Evolutionary conservation across 1,140 invertebrate genomes (phyloP).

Genomic region (Periplaneta americana): DNA sequence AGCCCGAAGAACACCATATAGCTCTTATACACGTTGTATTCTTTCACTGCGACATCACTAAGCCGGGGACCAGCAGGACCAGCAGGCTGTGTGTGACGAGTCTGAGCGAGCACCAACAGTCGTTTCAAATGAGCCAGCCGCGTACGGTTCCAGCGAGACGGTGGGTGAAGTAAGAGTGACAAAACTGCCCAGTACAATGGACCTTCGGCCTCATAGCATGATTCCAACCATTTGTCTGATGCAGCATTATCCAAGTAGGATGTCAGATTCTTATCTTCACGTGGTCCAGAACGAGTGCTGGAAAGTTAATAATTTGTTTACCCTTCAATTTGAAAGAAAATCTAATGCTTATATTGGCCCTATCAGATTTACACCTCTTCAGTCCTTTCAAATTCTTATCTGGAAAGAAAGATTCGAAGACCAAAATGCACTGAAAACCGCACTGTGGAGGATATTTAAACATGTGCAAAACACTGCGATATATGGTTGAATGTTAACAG

Average conservation of each 20-base stretch:
- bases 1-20: conserved; percentile 80
- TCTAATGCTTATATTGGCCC: too few relatives aligned
- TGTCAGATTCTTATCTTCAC: conserved; percentile 67
- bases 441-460: too few relatives aligned
- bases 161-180: conserved; percentile 70
- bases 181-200: conserved; percentile 81
- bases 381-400: too few relatives aligned
- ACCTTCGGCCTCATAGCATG: conserved; percentile 82
- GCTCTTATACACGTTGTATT: conserved; percentile 80
- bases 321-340: not conserved
- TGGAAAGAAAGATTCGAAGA: too few relatives aligned
- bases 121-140: conserved; percentile 69
- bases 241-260: conserved; percentile 52
- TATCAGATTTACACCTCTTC: too few relatives aligned
- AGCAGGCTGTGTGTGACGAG: conserved; percentile 53
- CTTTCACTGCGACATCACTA: conserved; percentile 31
- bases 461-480: too few relatives aligned
- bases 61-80: conserved; percentile 47
- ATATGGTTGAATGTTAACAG: too few relatives aligned
- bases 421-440: too few relatives aligned
- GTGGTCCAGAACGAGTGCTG: conserved; percentile 65
- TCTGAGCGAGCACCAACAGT: conserved; percentile 73
- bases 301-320: conserved; percentile 28
- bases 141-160: conserved; percentile 59
- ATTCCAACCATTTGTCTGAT: conserved; percentile 63